Evolutionary conservation across 2,888 invertebrate genomes (phyloP).

Genomic region (Tetrapedia diversipes): DNA sequence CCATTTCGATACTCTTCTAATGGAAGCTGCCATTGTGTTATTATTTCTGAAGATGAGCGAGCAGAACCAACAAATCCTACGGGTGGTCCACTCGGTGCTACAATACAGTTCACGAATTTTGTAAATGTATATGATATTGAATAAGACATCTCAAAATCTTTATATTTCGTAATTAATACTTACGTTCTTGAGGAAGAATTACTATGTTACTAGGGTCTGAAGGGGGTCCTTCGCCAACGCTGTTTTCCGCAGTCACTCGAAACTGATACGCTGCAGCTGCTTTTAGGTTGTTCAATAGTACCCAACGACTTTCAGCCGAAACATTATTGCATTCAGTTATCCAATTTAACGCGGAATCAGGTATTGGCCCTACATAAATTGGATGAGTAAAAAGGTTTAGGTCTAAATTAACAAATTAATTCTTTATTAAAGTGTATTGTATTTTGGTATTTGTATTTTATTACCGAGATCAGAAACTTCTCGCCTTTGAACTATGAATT

Average conservation of each 20-base stretch:
- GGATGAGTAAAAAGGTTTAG: no score
- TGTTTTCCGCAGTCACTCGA: constrained; percentile 97
- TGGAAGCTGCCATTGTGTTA: constrained; percentile 98
- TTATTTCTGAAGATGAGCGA: constrained; percentile 96
- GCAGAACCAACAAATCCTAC: constrained; percentile 97
- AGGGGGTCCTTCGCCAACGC: constrained; percentile 96
- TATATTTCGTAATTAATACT: constrained; percentile 58
- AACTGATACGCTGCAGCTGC: constrained; percentile 98
- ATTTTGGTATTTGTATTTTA: constrained; percentile 70
- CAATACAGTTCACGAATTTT: constrained; percentile 43
- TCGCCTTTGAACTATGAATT: constrained; percentile 95
- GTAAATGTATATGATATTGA: background rate
- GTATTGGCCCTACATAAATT: constrained; percentile 88
- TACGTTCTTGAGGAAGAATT: constrained; percentile 98
- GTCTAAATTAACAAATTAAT: background rate
- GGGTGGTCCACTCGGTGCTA: constrained; percentile 98
- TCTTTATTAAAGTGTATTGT: background rate
- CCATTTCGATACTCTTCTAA: constrained; percentile 97
- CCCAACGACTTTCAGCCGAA: constrained; percentile 90
- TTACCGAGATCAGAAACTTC: constrained; percentile 94
- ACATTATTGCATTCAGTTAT: constrained; percentile 94
- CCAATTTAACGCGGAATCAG: constrained; percentile 94
- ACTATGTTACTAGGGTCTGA: constrained; percentile 95
- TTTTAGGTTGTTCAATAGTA: constrained; percentile 92
- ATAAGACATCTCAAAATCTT: background rate